Conservation (phyloP, 1,140 invertebrate genomes). For the Calliopsis andreniformis region DNA sequence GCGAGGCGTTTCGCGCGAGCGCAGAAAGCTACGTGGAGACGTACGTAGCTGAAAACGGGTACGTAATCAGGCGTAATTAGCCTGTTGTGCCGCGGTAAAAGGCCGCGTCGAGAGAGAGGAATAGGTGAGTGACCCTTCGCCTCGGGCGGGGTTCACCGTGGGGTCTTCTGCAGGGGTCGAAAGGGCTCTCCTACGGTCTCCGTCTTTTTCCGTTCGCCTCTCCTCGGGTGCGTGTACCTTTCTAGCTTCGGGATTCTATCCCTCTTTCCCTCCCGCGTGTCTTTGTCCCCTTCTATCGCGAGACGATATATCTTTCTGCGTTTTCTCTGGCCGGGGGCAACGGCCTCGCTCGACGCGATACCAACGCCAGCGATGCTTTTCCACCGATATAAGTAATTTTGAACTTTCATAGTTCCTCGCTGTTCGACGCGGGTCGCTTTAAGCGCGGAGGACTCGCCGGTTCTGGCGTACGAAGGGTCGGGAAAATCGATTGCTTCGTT, state of each 20-base stretch:
- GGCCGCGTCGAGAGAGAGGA: slow-evolving; percentile 60
- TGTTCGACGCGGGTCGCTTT: not conserved
- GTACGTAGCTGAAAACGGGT: slow-evolving; percentile 61
- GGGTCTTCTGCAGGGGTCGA: slow-evolving; percentile 66
- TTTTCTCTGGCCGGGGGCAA: slow-evolving; percentile 56
- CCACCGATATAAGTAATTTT: not conserved
- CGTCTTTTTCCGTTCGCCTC: slow-evolving; percentile 50
- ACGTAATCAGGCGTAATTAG: slow-evolving; percentile 71
- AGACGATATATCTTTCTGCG: slow-evolving; percentile 60
- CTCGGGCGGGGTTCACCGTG: slow-evolving; percentile 69
- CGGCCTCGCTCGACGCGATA: slow-evolving; percentile 32
- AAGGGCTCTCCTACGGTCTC: slow-evolving; percentile 56
- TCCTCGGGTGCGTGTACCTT: slow-evolving; percentile 56
- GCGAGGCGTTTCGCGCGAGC: not conserved
- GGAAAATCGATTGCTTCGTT: too few species aligned
- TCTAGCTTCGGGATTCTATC: slow-evolving; percentile 66
- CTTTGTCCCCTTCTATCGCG: slow-evolving; percentile 59
- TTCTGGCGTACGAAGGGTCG: too few species aligned
- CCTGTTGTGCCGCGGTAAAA: slow-evolving; percentile 69
- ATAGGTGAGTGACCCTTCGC: slow-evolving; percentile 74
- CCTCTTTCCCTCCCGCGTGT: slow-evolving; percentile 55
- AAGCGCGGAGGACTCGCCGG: too few species aligned
- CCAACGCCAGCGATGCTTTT: not conserved
- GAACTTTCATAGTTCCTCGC: not conserved
- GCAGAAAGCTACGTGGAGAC: slow-evolving; percentile 11